Conservation (phyloP, 2,797 vertebrate species). For the Platyrinchus mystaceus region DNA sequence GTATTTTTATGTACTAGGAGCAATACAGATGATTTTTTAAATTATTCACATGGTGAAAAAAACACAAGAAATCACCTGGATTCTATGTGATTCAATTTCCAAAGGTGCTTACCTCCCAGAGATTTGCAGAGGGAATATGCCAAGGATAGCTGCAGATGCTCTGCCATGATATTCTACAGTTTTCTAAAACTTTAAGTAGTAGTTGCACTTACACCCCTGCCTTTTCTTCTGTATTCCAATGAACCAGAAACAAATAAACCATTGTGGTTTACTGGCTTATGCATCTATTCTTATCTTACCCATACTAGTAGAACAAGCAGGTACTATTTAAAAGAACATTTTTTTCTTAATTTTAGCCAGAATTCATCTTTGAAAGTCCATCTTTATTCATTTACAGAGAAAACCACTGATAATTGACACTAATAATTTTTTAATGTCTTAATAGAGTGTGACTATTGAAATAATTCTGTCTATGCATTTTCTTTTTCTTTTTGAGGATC, state of each 20-base stretch:
- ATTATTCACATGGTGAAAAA: neutral
- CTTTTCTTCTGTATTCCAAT: neutral
- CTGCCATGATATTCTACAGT: neutral
- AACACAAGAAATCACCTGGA: neutral
- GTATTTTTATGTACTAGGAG: neutral
- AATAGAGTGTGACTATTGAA: neutral
- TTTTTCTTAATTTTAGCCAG: neutral
- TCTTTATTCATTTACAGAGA: neutral
- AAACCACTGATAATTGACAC: neutral
- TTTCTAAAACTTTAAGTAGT: neutral
- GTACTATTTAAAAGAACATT: neutral
- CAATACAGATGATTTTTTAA: neutral
- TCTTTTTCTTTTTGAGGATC: conserved; percentile 63
- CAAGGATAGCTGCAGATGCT: neutral
- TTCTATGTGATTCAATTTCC: neutral
- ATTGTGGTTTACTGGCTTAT: neutral
- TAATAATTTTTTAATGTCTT: neutral
- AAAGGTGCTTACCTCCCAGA: neutral
- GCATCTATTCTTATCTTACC: neutral
- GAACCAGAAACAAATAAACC: neutral
- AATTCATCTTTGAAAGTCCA: neutral
- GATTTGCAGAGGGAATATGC: rapidly evolving
- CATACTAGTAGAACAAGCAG: neutral
- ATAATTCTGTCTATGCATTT: neutral
- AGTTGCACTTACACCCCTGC: neutral